Conservation (phyloP, 2,113 vertebrate genomes). For the Antechinus stuartii region DNA sequence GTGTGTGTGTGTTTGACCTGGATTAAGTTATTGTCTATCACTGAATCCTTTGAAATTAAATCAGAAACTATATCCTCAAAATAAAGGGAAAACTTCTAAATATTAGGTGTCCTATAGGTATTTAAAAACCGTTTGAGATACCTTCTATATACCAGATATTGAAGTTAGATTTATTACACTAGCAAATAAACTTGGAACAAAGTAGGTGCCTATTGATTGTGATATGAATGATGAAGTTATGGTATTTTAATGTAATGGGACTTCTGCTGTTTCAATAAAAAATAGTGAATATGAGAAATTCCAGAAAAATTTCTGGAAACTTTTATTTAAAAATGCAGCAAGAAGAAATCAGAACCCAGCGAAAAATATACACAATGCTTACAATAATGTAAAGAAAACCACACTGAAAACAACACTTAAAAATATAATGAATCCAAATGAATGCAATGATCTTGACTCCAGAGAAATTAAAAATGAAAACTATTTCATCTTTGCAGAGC, state of each 20-base stretch:
- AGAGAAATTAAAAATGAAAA: background rate
- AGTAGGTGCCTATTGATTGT: background rate
- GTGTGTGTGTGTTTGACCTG: no score
- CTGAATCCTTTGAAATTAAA: background rate
- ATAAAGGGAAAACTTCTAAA: background rate
- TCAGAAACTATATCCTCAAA: background rate
- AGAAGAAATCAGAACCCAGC: background rate
- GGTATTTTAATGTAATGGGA: background rate
- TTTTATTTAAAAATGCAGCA: background rate
- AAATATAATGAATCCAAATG: background rate
- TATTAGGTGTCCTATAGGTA: background rate
- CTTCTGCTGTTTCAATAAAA: background rate
- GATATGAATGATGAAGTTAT: background rate
- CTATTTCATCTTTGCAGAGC: background rate
- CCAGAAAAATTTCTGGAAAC: background rate
- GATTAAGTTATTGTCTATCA: background rate
- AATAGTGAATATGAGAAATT: background rate
- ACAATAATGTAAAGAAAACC: background rate
- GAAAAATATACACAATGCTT: background rate
- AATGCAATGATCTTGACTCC: background rate
- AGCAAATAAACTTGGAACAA: background rate
- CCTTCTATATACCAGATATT: background rate
- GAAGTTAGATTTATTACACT: background rate
- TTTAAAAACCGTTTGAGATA: background rate
- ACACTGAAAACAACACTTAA: background rate